Evolutionary conservation across 2,113 vertebrate species (phyloP).

Genomic region (Urocynchramus pylzowi): DNA sequence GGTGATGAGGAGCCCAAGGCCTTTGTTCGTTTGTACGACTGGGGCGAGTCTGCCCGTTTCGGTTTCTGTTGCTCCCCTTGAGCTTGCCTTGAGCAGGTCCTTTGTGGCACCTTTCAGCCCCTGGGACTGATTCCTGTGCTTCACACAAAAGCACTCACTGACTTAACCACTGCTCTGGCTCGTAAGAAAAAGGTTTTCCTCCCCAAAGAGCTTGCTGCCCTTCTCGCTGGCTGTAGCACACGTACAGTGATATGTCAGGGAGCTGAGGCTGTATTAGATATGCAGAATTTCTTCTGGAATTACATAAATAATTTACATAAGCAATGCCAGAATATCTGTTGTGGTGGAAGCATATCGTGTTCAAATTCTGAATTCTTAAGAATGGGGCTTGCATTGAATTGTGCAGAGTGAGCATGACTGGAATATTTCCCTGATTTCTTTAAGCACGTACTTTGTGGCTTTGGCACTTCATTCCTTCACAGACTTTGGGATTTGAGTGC

Average conservation of each 20-base stretch:
- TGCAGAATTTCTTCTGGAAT: background rate
- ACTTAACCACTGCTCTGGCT: background rate
- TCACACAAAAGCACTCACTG: background rate
- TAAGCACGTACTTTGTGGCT: background rate
- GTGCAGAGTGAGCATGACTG: background rate
- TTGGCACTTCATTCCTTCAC: background rate
- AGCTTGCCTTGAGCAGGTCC: background rate
- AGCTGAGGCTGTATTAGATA: background rate
- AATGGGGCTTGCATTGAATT: rapidly evolving
- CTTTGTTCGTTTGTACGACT: background rate
- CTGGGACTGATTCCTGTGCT: background rate
- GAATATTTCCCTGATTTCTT: background rate
- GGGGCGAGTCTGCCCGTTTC: background rate
- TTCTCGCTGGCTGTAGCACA: background rate
- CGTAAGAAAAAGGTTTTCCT: background rate
- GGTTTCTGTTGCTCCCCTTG: background rate
- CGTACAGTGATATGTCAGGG: background rate
- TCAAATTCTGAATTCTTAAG: background rate
- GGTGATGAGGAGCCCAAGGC: background rate
- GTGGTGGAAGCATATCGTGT: background rate
- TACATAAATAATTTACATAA: background rate
- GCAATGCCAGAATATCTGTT: background rate
- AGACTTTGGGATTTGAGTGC: no score
- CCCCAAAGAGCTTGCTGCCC: background rate
- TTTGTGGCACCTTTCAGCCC: background rate